Evolutionary conservation across 2,888 invertebrate genomes (phyloP), one percentile per base, ranked within the genome.

Genomic region (Nudaria mundana): DNA sequence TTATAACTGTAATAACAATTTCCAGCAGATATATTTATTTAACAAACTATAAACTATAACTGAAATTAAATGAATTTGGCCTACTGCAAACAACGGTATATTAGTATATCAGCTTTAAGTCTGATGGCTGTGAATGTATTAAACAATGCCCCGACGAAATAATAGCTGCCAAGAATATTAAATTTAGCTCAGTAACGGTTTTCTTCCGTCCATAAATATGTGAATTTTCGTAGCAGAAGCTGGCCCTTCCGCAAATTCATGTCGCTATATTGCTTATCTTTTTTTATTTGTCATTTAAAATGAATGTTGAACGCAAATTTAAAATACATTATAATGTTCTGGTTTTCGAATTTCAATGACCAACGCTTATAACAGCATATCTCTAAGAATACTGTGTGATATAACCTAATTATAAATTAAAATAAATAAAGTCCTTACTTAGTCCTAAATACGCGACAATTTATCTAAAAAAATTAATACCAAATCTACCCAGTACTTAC

Each of bases 301-400:
- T 45, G 44, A 52, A 47, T 40, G 29, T 41, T 49, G 44, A 52
- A 63, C 51, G 63, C 69, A 67, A 66, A 52, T 48, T 56, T 18
- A 18, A 44, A 44, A 44, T 46, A 45, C 43, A 54, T 39, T 45
- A 60, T 61, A 63, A 37, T 37, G 20, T 28, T 37, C n/a, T 62
- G 41, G 62, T 70, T 77, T 76, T 71, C 65, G 71, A 73, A 75
- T 76, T 77, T 64, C 79, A 66, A 68, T 73, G 87, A 88, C 87
- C 87, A 87, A 87, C 81, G 85, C 87, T 88, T 86, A 70, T 63
- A 74, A 77, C 80, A 78, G 86, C 87, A 87, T 87, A 87, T 87
- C 85, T 83, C 74, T 81, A 87, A 87, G 87, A 79, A 80, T 70
- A 82, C 71, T 79, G 86, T 88, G 87, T 87, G 87, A 87, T 88